phyloP scores from a whole-genome alignment of 2,797 vertebrate species.

The Eurystomus glaucurus region DNA sequence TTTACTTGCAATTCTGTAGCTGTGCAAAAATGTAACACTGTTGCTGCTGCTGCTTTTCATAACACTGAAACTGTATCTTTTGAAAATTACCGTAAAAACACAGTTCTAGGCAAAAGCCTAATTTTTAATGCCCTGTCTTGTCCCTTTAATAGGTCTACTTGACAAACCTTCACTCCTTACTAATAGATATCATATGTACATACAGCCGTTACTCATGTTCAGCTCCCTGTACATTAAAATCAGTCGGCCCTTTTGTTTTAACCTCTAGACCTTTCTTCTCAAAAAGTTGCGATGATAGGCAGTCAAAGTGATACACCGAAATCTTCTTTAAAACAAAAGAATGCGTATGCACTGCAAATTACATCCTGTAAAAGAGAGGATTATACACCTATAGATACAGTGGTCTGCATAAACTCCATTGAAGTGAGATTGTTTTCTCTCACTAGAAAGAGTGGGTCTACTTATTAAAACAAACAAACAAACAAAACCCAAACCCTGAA shows the following conservation, averaged over 20 bases:
- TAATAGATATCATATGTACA: fast-evolving
- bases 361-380: not conserved
- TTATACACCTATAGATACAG: not conserved
- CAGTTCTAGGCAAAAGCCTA: not conserved
- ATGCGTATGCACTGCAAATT: fast-evolving
- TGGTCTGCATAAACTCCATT: not conserved
- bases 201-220: not conserved
- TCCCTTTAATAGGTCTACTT: not conserved
- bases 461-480: not conserved
- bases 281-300: not conserved
- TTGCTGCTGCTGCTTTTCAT: not conserved
- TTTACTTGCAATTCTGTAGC: not conserved
- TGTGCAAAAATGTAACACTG: not conserved
- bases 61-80: not conserved
- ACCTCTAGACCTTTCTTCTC: not conserved
- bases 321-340: not conserved
- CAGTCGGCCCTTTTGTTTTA: not conserved
- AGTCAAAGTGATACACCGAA: not conserved
- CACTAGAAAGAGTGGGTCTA: not conserved
- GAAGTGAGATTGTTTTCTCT: not conserved
- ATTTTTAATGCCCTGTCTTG: not conserved
- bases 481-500: too few relatives aligned
- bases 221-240: not conserved
- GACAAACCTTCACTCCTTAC: not conserved
- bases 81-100: not conserved